Conservation (phyloP, 1,140 invertebrate species). For the Hetaerina americana region DNA sequence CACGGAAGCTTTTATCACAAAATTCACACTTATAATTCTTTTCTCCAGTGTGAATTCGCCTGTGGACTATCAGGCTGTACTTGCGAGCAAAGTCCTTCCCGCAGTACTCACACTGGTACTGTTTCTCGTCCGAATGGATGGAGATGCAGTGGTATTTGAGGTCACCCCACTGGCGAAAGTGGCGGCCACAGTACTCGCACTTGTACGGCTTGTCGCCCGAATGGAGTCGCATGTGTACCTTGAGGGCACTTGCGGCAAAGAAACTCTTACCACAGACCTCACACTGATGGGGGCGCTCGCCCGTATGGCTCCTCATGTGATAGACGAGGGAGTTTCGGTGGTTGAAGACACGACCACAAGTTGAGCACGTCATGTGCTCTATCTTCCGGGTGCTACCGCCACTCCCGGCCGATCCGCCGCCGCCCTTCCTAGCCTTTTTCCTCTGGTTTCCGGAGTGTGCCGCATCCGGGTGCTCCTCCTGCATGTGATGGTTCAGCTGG, state of each 20-base stretch:
- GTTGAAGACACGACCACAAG: slow-evolving; percentile 60
- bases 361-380: slow-evolving; percentile 40
- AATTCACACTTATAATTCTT: slow-evolving; percentile 78
- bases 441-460: not conserved
- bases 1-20: slow-evolving; percentile 70
- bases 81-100: slow-evolving; percentile 84
- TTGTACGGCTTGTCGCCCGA: slow-evolving; percentile 67
- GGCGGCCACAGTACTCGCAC: slow-evolving; percentile 59
- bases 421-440: slow-evolving; percentile 11
- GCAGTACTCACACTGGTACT: slow-evolving; percentile 82
- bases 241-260: slow-evolving; percentile 62
- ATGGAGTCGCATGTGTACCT: slow-evolving; percentile 59
- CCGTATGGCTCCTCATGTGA: slow-evolving; percentile 65
- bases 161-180: slow-evolving; percentile 77
- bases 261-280: slow-evolving; percentile 69
- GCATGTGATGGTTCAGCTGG: slow-evolving; percentile 21
- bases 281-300: slow-evolving; percentile 64
- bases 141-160: slow-evolving; percentile 80
- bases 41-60: slow-evolving; percentile 80
- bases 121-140: slow-evolving; percentile 66
- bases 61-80: slow-evolving; percentile 83
- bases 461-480: slow-evolving; percentile 20
- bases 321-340: slow-evolving; percentile 74
- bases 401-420: slow-evolving; percentile 9
- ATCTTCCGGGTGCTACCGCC: slow-evolving; percentile 10